phyloP scores from a whole-genome alignment of 2,113 vertebrate genomes.

The Sapajus apella region DNA sequence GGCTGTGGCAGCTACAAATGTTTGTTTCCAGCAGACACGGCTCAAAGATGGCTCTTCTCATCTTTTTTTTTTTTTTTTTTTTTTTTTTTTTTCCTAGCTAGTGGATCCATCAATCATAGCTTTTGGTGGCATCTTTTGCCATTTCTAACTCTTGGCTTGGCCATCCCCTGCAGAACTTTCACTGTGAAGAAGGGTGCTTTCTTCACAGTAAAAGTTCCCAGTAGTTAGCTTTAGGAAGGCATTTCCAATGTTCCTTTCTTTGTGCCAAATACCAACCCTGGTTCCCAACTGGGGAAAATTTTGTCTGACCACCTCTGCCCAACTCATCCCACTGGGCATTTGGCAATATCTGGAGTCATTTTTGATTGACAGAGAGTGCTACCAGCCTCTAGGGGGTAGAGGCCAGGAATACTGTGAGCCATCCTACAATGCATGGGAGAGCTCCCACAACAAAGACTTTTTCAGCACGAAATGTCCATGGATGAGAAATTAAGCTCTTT shows the following conservation, averaged over 20 bases:
- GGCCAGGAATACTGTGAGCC: background rate
- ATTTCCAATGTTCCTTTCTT: background rate
- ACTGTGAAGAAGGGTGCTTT: too few relatives aligned
- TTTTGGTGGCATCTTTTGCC: background rate
- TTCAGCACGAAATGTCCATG: background rate
- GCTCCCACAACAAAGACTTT: background rate
- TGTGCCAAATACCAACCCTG: background rate
- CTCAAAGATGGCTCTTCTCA: background rate
- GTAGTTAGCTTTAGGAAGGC: background rate
- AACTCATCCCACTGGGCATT: too few relatives aligned
- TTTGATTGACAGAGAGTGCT: background rate
- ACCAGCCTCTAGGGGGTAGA: background rate
- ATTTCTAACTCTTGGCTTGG: background rate
- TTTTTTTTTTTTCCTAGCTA: background rate
- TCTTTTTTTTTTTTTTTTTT: too few relatives aligned
- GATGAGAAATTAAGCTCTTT: background rate
- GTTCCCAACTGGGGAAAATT: background rate
- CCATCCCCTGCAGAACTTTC: background rate
- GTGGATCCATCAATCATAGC: background rate
- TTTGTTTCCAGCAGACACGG: background rate
- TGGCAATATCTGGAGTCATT: background rate
- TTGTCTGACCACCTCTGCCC: background rate
- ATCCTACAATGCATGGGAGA: background rate
- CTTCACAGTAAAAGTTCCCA: background rate
- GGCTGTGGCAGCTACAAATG: background rate